phyloP scores from a whole-genome alignment of 2,888 invertebrate genomes.

The Eulithis prunata region DNA sequence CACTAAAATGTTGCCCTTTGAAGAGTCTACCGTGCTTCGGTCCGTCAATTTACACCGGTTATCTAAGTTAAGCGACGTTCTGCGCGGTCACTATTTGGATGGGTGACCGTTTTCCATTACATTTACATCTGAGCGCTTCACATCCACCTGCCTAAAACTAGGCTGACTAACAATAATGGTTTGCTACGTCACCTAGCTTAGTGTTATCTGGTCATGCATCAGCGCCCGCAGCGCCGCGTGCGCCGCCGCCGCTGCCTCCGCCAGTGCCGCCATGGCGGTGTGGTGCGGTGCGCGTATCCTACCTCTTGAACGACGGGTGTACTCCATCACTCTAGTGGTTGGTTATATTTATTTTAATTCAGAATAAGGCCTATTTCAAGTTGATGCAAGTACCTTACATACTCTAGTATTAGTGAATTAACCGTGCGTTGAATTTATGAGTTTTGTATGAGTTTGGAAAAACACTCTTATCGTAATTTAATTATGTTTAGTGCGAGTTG shows the following conservation, averaged over 20 bases:
- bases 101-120: too few relatives aligned
- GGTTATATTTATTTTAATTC: conserved; percentile 43
- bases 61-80: too few relatives aligned
- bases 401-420: background rate
- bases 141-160: too few relatives aligned
- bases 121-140: too few relatives aligned
- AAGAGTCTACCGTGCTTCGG: too few relatives aligned
- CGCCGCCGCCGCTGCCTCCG: conserved; percentile 45
- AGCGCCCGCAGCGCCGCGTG: conserved; percentile 8
- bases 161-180: background rate
- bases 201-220: conserved; percentile 30
- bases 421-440: background rate
- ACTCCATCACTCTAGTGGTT: conserved; percentile 79
- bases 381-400: background rate
- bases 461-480: background rate
- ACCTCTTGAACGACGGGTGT: conserved; percentile 77
- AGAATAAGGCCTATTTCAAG: background rate
- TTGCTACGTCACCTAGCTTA: conserved; percentile 36
- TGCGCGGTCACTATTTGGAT: too few relatives aligned
- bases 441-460: background rate
- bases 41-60: too few relatives aligned
- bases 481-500: background rate
- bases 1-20: too few relatives aligned
- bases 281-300: conserved; percentile 82
- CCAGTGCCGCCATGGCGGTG: conserved; percentile 80